A percentile compares a stretch with the other conserved stretches of the same genome.
phyloP scores from a whole-genome alignment of 2,113 vertebrate species.

The Hassar affinis region DNA sequence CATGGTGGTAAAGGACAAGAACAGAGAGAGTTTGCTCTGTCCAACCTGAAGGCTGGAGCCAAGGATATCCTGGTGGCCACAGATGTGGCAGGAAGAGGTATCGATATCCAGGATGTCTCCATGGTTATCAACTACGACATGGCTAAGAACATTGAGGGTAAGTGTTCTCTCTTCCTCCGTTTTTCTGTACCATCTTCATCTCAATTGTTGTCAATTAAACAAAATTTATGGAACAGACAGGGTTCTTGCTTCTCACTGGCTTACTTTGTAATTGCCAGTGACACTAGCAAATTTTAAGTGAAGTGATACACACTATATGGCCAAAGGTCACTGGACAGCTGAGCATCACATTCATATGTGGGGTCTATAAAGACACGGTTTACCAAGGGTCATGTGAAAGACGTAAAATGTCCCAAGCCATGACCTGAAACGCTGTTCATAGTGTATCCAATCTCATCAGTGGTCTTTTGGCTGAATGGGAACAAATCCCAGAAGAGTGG shows the following conservation, averaged over 20 bases:
- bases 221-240: not conserved
- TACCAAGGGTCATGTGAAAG: not conserved
- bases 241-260: not conserved
- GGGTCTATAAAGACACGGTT: not conserved
- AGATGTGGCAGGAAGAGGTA: constrained; percentile 94
- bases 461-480: not conserved
- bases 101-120: constrained; percentile 97
- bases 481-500: not conserved
- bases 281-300: not conserved
- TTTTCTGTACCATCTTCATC: not conserved
- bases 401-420: not conserved
- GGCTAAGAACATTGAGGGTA: constrained; percentile 99
- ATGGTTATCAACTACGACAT: constrained; percentile 99
- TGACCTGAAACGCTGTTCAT: too few species aligned
- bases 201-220: not conserved
- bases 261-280: not conserved
- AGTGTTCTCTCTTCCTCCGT: constrained; percentile 36
- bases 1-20: constrained; percentile 98
- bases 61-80: constrained; percentile 98
- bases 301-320: too few species aligned
- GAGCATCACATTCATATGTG: not conserved
- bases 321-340: not conserved
- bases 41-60: constrained; percentile 95
- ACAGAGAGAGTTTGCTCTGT: constrained; percentile 94
- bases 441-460: too few species aligned